phyloP scores from a whole-genome alignment of 37 sponge, comb jelly and placozoan genomes.

The Spongilla lacustris region DNA sequence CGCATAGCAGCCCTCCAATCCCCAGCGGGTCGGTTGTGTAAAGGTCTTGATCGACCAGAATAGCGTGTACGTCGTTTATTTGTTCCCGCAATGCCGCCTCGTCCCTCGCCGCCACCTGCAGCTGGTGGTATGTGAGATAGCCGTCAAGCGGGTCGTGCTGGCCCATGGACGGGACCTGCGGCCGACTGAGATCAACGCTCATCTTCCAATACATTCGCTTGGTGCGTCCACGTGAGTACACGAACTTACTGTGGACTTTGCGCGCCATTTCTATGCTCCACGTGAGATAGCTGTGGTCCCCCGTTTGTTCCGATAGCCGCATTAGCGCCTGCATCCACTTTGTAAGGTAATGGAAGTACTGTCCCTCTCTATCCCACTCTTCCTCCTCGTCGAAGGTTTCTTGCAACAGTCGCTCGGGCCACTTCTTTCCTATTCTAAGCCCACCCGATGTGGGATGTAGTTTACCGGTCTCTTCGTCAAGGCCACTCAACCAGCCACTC shows the following conservation, averaged over 20 bases:
- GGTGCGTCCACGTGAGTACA: conserved; percentile 1
- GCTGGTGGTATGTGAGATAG: conserved; percentile 8
- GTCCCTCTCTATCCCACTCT: conserved; percentile 20
- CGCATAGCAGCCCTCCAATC: conserved; percentile 3
- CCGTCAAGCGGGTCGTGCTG: conserved; percentile 23
- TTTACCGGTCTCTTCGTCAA: neutral
- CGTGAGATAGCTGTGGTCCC: neutral
- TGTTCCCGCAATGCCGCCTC: neutral
- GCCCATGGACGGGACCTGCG: conserved; percentile 20
- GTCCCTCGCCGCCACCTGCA: neutral
- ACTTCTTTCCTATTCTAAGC: conserved; percentile 20
- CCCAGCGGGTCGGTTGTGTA: conserved; percentile 12
- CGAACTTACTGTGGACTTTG: neutral
- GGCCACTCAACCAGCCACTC: conserved; percentile 15
- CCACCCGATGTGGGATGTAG: conserved; percentile 11
- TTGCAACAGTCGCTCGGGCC: conserved; percentile 1
- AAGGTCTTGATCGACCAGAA: neutral
- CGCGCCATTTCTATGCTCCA: neutral
- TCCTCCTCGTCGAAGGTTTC: conserved; percentile 3
- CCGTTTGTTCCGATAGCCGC: neutral
- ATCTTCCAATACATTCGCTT: conserved; percentile 11
- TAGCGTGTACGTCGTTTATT: neutral
- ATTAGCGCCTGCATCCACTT: conserved; percentile 25
- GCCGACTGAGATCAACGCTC: conserved; percentile 23
- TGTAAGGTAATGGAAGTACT: conserved; percentile 20